A percentile compares a stretch with the other conserved stretches of the same genome.
Conservation (phyloP, 1,140 invertebrate genomes). For the Aphelenchoides avenae region DNA sequence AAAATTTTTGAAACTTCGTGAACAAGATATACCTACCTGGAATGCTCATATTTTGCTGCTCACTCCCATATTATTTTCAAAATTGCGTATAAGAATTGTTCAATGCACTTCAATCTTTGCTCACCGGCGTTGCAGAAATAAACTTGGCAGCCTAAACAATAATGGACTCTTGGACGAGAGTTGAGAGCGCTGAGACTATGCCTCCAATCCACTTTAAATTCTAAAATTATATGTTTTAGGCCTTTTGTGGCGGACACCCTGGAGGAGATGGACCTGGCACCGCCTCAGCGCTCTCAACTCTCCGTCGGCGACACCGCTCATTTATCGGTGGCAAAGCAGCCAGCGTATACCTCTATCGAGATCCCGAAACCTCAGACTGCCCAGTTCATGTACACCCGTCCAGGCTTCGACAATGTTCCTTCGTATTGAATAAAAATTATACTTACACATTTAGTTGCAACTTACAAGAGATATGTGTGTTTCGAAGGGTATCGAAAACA, state of each 20-base stretch:
- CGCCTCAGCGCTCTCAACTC: slow-evolving; percentile 31
- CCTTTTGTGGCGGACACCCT: slow-evolving; percentile 51
- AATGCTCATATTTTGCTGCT: neutral
- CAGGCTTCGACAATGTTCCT: slow-evolving; percentile 58
- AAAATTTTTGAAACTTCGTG: no score
- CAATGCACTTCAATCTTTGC: neutral
- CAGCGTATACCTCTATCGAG: slow-evolving; percentile 37
- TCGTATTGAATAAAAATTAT: no score
- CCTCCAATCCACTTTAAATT: no score
- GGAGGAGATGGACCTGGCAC: slow-evolving; percentile 41
- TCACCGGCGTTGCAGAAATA: neutral
- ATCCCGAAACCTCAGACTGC: slow-evolving; percentile 41
- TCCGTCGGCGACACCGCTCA: slow-evolving; percentile 47
- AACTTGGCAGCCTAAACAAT: neutral
- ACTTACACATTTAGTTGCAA: no score
- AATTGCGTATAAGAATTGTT: neutral
- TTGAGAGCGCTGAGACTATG: no score
- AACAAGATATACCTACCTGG: neutral
- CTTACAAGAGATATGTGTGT: no score
- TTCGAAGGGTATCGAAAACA: no score
- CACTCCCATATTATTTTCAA: neutral
- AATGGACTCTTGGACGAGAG: neutral
- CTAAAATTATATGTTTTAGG: no score
- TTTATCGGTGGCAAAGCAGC: slow-evolving; percentile 22
- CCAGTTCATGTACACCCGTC: slow-evolving; percentile 50